Percentiles rank a stretch among this genome's conserved stretches.
phyloP scores from a whole-genome alignment of 92 coral and sea anemone genomes.

The Epizoanthus rinbou region DNA sequence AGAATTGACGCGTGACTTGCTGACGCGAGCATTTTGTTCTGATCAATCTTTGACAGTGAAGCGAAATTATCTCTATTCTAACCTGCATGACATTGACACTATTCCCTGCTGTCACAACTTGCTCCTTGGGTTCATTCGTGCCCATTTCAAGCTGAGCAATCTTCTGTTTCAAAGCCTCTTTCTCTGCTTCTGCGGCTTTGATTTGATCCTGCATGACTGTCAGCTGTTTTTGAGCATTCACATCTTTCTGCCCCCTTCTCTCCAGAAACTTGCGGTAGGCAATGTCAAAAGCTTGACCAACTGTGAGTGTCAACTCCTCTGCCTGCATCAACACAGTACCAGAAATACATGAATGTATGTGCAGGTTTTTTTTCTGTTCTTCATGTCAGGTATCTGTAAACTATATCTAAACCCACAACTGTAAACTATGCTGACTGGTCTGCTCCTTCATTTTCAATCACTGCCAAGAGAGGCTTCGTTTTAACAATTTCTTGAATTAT shows the following conservation, averaged over 20 bases:
- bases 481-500: no score
- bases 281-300: constrained; percentile 97
- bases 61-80: constrained; percentile 9
- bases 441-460: no score
- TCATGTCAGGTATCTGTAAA: neutral
- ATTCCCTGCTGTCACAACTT: constrained; percentile 7
- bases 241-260: constrained; percentile 67
- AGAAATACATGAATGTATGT: neutral
- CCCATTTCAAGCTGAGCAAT: constrained; percentile 82
- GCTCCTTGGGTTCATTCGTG: constrained; percentile 28
- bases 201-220: constrained; percentile 77
- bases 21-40: no score
- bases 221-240: constrained; percentile 45
- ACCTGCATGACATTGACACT: constrained; percentile 32
- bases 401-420: neutral
- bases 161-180: constrained; percentile 80
- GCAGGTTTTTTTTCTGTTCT: no score
- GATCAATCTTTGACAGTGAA: no score
- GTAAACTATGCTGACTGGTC: no score
- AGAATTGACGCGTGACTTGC: no score
- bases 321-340: constrained; percentile 59
- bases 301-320: constrained; percentile 90
- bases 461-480: no score
- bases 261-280: constrained; percentile 90
- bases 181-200: constrained; percentile 88